A percentile compares a stretch with the other conserved stretches of the same genome.
These are phyloP conservation scores for Meiosimyza decipiens DNA, from an alignment of 2,888 invertebrate genomes.

Conservation along the genomic window DNA sequence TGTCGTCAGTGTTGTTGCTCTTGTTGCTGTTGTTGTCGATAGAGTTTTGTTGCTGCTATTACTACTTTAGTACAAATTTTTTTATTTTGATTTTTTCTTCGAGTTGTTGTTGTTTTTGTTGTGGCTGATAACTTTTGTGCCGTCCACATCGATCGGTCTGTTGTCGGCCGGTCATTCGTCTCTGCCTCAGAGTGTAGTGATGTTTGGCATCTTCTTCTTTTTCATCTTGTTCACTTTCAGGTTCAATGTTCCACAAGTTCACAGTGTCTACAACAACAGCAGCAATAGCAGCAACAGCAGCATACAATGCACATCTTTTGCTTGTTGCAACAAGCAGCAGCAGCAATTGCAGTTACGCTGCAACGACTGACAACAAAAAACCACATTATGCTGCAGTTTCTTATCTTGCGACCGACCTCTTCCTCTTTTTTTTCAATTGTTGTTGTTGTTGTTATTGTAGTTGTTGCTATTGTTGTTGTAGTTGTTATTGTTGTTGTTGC, in stretches of 20 bases:
- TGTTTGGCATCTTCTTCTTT: conserved; percentile 30
- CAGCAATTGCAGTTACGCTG: not conserved
- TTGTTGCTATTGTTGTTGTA: not conserved
- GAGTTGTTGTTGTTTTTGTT: not conserved
- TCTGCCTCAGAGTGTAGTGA: conserved; percentile 14
- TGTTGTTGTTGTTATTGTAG: too few species aligned
- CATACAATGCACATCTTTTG: not conserved
- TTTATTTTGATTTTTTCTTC: not conserved
- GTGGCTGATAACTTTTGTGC: not conserved
- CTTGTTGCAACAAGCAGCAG: conserved; percentile 4
- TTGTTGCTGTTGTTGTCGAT: conserved; percentile 19
- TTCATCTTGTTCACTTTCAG: conserved; percentile 32
- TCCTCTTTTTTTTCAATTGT: not conserved
- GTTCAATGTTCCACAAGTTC: conserved; percentile 35
- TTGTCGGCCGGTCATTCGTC: conserved; percentile 39
- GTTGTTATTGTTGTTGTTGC: conserved; percentile 4
- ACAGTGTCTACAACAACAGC: not conserved
- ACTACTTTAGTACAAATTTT: not conserved
- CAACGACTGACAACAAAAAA: not conserved
- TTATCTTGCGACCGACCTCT: not conserved
- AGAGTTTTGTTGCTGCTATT: conserved; percentile 6
- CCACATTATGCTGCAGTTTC: not conserved
- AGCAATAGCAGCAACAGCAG: not conserved
- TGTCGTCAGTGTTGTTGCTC: conserved; percentile 17
- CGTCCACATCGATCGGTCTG: conserved; percentile 38